Percentiles rank a stretch among this genome's conserved stretches.
Conservation (phyloP, 2,113 vertebrate species). For the Thalassarche chlororhynchos region DNA sequence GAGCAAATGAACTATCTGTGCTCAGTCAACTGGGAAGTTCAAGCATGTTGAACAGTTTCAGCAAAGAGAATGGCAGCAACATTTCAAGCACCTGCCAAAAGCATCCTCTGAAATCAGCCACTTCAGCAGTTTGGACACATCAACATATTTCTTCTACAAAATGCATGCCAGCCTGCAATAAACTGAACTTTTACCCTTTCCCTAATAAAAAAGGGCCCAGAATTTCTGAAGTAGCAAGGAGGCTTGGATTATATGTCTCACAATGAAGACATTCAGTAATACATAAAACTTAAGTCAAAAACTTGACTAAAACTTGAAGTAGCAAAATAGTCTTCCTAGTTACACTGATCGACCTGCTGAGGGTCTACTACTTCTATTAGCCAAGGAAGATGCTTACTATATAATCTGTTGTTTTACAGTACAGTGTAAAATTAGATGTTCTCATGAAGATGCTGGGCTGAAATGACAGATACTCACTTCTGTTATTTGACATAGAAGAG, state of each 20-base stretch:
- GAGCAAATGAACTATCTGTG: not conserved
- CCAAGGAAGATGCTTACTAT: not conserved
- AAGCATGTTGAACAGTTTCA: not conserved
- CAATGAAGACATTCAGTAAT: not conserved
- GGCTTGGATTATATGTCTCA: conserved; percentile 78
- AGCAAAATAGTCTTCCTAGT: not conserved
- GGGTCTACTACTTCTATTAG: not conserved
- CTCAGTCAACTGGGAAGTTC: not conserved
- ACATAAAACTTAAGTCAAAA: not conserved
- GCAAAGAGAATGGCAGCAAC: not conserved
- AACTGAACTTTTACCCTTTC: conserved; percentile 76
- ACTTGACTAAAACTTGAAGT: not conserved
- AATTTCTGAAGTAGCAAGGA: conserved; percentile 81
- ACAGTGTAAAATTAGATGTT: not conserved
- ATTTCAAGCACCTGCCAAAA: not conserved
- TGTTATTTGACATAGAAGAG: not conserved
- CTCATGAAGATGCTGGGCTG: not conserved
- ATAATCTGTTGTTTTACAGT: not conserved
- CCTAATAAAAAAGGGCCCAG: conserved; percentile 76
- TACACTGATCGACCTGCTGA: not conserved
- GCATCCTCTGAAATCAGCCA: not conserved
- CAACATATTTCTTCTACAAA: conserved; percentile 32
- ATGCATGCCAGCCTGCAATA: not conserved
- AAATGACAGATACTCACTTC: not conserved
- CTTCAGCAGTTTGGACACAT: conserved; percentile 38